phyloP scores from a whole-genome alignment of 2,113 vertebrate species.

The Penelope pileata region DNA sequence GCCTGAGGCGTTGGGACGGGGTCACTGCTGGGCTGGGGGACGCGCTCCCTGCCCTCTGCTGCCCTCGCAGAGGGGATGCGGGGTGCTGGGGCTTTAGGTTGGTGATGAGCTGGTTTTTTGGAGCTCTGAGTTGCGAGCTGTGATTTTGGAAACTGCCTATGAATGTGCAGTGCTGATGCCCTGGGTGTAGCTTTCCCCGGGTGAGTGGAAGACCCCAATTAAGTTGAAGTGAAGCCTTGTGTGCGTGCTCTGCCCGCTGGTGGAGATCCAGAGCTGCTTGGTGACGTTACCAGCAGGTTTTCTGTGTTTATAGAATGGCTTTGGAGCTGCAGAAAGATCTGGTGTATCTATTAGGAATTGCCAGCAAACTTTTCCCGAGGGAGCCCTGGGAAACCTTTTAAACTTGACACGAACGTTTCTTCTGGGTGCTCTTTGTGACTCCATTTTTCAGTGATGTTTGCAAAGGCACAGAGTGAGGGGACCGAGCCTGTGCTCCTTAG shows the following conservation, averaged over 20 bases:
- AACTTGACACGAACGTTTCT: neutral
- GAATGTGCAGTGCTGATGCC: neutral
- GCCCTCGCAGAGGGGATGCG: neutral
- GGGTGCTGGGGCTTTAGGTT: neutral
- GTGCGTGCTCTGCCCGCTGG: neutral
- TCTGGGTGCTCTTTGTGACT: neutral
- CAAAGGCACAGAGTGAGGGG: neutral
- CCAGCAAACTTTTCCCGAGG: neutral
- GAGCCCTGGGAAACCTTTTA: neutral
- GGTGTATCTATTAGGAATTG: neutral
- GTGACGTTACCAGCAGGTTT: neutral
- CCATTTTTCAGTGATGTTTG: neutral
- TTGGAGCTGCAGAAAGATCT: neutral
- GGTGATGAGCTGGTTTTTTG: neutral
- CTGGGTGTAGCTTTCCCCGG: neutral
- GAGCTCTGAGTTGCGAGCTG: neutral
- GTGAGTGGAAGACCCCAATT: neutral
- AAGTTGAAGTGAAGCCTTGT: neutral
- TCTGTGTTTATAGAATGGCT: neutral
- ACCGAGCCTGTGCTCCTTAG: neutral
- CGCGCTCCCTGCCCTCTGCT: neutral
- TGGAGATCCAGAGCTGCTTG: neutral
- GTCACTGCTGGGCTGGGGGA: too few relatives aligned
- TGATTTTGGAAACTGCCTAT: neutral
- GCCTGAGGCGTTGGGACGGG: accelerated